Percentiles rank a stretch among this genome's conserved stretches.
Conservation (phyloP, 2,797 vertebrate genomes). For the Mareca penelope region DNA sequence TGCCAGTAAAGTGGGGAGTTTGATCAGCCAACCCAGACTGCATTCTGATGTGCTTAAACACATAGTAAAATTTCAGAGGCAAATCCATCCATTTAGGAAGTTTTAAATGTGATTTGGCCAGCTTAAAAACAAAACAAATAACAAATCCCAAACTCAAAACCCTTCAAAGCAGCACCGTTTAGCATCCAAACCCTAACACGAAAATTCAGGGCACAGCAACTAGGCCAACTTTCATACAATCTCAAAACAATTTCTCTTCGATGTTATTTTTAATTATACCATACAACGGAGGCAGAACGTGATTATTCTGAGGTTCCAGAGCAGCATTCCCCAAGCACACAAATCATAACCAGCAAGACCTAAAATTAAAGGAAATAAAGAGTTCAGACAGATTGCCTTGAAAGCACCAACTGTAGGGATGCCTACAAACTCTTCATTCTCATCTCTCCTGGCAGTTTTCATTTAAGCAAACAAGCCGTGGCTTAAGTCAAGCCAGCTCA, state of each 20-base stretch:
- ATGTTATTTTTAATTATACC: not conserved
- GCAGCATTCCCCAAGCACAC: not conserved
- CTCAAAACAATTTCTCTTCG: not conserved
- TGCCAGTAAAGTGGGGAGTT: not conserved
- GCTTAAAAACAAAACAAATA: not conserved
- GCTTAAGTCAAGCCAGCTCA: not conserved
- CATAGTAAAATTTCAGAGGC: not conserved
- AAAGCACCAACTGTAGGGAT: not conserved
- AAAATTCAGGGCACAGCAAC: not conserved
- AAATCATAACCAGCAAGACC: not conserved
- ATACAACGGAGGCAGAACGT: fast-evolving
- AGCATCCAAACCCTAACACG: not conserved
- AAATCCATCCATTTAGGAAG: not conserved
- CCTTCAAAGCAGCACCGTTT: not conserved
- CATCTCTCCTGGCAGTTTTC: not conserved
- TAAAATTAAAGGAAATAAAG: not conserved
- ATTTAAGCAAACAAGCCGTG: not conserved
- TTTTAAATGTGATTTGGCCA: not conserved
- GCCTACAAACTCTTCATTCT: not conserved
- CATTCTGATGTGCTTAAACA: not conserved
- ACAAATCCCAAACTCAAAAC: not conserved
- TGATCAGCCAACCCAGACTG: not conserved
- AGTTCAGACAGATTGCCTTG: not conserved
- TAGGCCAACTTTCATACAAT: not conserved
- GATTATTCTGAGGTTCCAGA: not conserved